phyloP scores from a whole-genome alignment of 1,140 invertebrate genomes.

The Drosophila simulans region DNA sequence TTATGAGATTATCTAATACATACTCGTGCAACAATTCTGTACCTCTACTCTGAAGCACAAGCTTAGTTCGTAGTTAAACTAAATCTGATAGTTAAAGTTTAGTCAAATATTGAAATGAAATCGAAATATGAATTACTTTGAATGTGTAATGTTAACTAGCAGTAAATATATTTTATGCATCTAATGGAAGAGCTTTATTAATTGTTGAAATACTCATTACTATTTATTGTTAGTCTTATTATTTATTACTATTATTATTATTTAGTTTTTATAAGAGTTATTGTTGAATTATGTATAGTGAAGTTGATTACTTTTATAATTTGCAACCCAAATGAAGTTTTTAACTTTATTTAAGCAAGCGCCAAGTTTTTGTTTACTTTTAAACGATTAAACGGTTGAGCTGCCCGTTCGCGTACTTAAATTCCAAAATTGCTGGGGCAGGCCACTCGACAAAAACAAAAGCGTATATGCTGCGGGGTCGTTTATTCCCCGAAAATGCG shows the following conservation, averaged over 20 bases:
- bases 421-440: slow-evolving; percentile 3
- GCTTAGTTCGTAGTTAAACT: slow-evolving; percentile 54
- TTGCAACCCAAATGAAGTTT: slow-evolving; percentile 37
- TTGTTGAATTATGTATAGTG: slow-evolving; percentile 53
- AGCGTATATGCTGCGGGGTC: slow-evolving; percentile 28
- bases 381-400: slow-evolving; percentile 24
- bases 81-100: slow-evolving; percentile 67
- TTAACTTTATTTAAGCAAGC: slow-evolving; percentile 32
- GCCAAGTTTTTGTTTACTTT: slow-evolving; percentile 26
- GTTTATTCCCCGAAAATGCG: slow-evolving; percentile 71
- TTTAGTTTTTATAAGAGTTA: slow-evolving; percentile 46
- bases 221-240: slow-evolving; percentile 43
- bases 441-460: slow-evolving; percentile 17
- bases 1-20: slow-evolving; percentile 58
- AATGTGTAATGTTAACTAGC: slow-evolving; percentile 52
- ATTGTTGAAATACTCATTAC: slow-evolving; percentile 51
- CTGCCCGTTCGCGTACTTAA: background rate
- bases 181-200: slow-evolving; percentile 21
- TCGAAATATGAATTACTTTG: slow-evolving; percentile 46
- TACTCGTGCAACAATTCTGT: slow-evolving; percentile 41
- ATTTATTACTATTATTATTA: slow-evolving; percentile 25
- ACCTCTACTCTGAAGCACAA: slow-evolving; percentile 53
- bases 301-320: slow-evolving; percentile 48
- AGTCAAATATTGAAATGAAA: slow-evolving; percentile 72
- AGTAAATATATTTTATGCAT: slow-evolving; percentile 54